Evolutionary conservation across 1,140 invertebrate species (phyloP), one percentile per base, ranked within the genome.

Genomic region (Bombus pyrosoma): DNA sequence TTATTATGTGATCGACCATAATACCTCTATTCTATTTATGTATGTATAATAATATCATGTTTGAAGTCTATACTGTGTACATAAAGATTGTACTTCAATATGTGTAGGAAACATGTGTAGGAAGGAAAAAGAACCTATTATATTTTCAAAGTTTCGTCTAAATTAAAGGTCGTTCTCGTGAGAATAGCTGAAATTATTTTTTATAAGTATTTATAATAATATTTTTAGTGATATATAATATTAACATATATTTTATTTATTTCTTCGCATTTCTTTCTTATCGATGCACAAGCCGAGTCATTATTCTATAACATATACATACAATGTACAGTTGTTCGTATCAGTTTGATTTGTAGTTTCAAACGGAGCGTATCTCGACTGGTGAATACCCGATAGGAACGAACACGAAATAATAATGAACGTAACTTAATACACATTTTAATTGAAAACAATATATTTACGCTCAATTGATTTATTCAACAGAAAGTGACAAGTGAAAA

Each of bases 341-440:
- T 85, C 71, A 72, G 76, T 85, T 72, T 41, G n/a, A 43, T 37
- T 81, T 74, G 71, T n/a, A 74, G 57, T 68, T 85, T 81, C 71
- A 85, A 81, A 62, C 69, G 34, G 34, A 75, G n/a, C 34, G 9
- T 72, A 59, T 74, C 68, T 25, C 13, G 22, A 68, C 57, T 81
- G 13, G 32, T 64, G 25, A 47, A 84, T 43, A 37, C 18, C 12
- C 22, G 78, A 34, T 53, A 12, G 28, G 32, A 28, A 32, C 25
- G 22, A 37, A 47, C 12, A 28, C 22, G 12, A 59, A 43, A 12
- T 69, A 15, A 13, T 1, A 9, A 59, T 73, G 8, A 22, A 25
- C 9, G 28, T 25, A 34, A n/a, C 12, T 62, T 28, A 62, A 18
- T 25, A 34, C 32, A 39, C 39, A 39, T 43, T 59, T 34, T 13